phyloP scores from a whole-genome alignment of 2,113 vertebrate genomes.

The Microcebus lehilahytsara region DNA sequence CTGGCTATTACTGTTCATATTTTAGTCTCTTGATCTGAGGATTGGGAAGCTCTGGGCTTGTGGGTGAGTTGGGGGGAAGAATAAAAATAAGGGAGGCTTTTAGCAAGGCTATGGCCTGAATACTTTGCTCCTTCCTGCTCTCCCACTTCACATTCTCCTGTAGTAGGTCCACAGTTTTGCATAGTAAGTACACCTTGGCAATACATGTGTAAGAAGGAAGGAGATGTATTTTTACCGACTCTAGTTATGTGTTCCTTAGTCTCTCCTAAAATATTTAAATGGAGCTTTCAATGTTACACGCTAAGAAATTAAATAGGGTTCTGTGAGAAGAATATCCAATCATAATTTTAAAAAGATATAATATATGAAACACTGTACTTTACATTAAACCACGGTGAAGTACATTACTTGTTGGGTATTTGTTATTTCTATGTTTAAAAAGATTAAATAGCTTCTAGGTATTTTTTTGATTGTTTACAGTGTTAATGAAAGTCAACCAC shows the following conservation, averaged over 20 bases:
- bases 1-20: background rate
- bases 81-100: background rate
- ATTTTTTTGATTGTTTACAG: background rate
- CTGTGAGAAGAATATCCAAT: background rate
- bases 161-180: background rate
- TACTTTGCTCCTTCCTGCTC: background rate
- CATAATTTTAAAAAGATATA: background rate
- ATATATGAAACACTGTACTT: background rate
- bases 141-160: background rate
- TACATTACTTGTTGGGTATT: background rate
- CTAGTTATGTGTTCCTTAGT: background rate
- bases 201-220: background rate
- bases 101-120: background rate
- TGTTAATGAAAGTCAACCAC: background rate
- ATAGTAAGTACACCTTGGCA: background rate
- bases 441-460: background rate
- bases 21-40: background rate
- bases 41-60: background rate
- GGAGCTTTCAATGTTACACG: background rate
- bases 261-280: background rate
- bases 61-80: background rate
- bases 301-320: background rate
- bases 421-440: slow-evolving; percentile 1
- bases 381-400: background rate
- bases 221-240: background rate